Base-by-base conservation (phyloP, 2,888 invertebrate genomes). In the Pandemis heparana region DNA sequence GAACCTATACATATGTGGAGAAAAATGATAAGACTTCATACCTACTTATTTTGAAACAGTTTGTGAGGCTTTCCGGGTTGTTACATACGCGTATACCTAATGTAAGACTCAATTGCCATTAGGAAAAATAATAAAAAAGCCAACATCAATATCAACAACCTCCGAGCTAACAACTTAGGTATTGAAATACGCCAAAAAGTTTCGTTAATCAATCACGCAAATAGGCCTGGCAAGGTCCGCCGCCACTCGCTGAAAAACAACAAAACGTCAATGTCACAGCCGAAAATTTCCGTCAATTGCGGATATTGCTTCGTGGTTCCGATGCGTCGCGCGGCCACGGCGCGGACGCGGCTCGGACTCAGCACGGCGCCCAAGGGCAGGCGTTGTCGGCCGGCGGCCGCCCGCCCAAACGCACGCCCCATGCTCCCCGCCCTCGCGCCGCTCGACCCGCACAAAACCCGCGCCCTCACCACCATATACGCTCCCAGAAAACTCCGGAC, bases 401-500 rank as follows among this genome's bases (percentile, higher is more conserved):
- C 87, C 85, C 83, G 83, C 79, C 79, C 82, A 83, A 72, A 86
- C 86, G 84, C 87, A 85, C 90, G 89, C 82, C 85, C 83, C 86
- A 92, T 92, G 92, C 88, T 89, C 85, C 91, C 93, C 84, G 85
- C 83, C 84, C 92, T 92, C 80, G 90, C 91, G 75, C 89, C 92
- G 69, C 89, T 90, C 76, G 91, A 92, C 82, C 85, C 89, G 79
- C 86, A 82, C 85, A 89, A 87, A 82, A 89, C 88, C 81, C 93
- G 94, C 89, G 92, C 92, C 48, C 89, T 94, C 68, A 90, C 93
- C 39, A 91, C 92, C 38, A 90, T 94, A 76, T 94, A 94, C 87
- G 93, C 92, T 84, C 94, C 93, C 83, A 88, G 92, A 51, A 94
- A 92, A 83, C 80, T 85, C 51, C 90, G 89, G 79, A 78, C 87